A percentile compares a stretch with the other conserved stretches of the same genome.
Conservation (phyloP, 2,797 vertebrate genomes). For the Carcharodon carcharias region DNA sequence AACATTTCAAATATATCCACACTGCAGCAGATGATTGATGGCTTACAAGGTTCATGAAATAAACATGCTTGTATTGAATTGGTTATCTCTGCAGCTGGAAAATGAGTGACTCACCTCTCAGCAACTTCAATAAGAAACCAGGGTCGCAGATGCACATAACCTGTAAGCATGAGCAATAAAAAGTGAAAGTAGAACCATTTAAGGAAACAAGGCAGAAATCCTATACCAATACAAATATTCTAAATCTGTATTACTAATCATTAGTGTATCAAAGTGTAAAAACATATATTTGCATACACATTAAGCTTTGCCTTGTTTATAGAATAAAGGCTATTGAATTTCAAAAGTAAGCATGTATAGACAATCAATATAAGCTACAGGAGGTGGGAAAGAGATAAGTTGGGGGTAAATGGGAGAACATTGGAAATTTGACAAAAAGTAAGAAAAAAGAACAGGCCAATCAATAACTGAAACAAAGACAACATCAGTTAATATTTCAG, state of each 20-base stretch:
- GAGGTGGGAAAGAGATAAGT: neutral
- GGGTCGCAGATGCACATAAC: neutral
- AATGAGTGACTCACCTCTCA: neutral
- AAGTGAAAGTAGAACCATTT: neutral
- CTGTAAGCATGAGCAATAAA: neutral
- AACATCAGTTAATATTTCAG: neutral
- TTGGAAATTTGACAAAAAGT: too few species aligned
- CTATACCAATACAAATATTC: neutral
- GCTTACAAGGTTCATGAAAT: conserved; percentile 13
- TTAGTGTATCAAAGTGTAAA: neutral
- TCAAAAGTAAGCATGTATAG: neutral
- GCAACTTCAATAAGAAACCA: neutral
- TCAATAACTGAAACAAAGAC: too few species aligned
- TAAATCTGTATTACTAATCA: neutral
- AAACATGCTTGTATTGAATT: neutral
- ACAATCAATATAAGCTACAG: too few species aligned
- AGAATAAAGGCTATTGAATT: neutral
- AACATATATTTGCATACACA: neutral
- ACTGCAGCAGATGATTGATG: neutral
- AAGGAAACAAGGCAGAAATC: neutral
- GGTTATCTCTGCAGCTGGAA: conserved; percentile 8
- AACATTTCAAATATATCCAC: neutral
- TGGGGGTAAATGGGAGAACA: neutral
- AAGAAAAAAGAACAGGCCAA: neutral
- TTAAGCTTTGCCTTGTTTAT: neutral